Evolutionary conservation across 2,797 vertebrate genomes (phyloP).

Genomic region (Microctenopoma steveboyesi): DNA sequence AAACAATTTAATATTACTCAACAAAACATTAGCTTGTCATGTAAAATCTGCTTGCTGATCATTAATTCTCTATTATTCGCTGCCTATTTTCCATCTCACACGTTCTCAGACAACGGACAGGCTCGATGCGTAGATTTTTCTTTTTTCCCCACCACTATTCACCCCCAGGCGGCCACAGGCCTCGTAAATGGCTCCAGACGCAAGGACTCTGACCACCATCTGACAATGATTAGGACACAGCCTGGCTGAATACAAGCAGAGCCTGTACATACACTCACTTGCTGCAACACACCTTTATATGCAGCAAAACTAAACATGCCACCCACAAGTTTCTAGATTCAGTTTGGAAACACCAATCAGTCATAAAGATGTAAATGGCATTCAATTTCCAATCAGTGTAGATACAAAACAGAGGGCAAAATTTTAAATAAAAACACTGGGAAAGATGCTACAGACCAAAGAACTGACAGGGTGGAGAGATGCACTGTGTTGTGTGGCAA

Average conservation of each 20-base stretch:
- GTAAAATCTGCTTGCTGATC: conserved; percentile 31
- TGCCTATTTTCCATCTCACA: conserved; percentile 59
- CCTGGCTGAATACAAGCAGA: conserved; percentile 53
- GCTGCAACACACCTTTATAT: conserved; percentile 71
- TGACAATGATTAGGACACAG: conserved; percentile 79
- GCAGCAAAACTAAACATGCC: conserved; percentile 68
- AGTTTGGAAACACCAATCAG: conserved; percentile 34
- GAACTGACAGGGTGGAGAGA: background rate
- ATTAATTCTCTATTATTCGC: conserved; percentile 50
- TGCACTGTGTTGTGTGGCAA: background rate
- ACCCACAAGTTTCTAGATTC: conserved; percentile 61
- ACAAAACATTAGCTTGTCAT: conserved; percentile 26
- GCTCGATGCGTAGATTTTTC: conserved; percentile 38
- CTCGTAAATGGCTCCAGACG: conserved; percentile 79
- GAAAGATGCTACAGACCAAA: background rate
- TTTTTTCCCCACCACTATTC: background rate
- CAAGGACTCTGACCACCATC: conserved; percentile 76
- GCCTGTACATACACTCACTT: conserved; percentile 63
- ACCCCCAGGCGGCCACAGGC: conserved; percentile 60
- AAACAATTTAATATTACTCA: conserved; percentile 22
- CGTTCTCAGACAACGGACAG: conserved; percentile 74
- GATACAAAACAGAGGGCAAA: background rate
- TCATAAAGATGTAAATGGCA: background rate
- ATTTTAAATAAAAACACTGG: background rate
- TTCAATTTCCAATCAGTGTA: background rate